A percentile compares a stretch with the other conserved stretches of the same genome.
These are phyloP conservation scores for Trichomalopsis sarcophagae DNA, from an alignment of 1,140 invertebrate species.

Conservation along the genomic window DNA sequence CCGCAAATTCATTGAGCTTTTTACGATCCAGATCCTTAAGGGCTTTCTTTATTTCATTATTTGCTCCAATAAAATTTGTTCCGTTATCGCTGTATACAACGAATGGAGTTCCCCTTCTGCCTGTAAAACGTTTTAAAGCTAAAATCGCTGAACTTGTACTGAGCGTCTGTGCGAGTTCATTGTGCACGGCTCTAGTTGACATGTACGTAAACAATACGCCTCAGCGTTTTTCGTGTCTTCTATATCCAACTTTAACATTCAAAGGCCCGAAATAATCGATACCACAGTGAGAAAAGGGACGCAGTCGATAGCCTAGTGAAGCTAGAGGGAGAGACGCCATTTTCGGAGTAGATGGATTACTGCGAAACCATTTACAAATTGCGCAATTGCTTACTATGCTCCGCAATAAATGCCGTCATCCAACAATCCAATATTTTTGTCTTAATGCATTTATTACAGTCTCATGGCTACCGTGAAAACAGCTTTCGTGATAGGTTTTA, in stretches of 20 bases:
- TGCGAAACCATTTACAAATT: not conserved
- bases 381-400: not conserved
- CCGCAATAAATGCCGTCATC: not conserved
- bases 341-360: not conserved
- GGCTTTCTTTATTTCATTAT: slow-evolving; percentile 53
- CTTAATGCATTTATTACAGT: slow-evolving; percentile 1
- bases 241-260: not conserved
- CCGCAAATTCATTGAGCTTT: slow-evolving; percentile 14
- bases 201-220: slow-evolving; percentile 62
- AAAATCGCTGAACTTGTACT: slow-evolving; percentile 56
- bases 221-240: slow-evolving; percentile 60
- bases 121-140: slow-evolving; percentile 56
- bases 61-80: slow-evolving; percentile 61
- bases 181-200: slow-evolving; percentile 55
- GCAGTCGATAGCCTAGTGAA: not conserved
- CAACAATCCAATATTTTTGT: not conserved
- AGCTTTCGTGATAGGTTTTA: not conserved
- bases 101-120: slow-evolving; percentile 46
- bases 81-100: slow-evolving; percentile 59
- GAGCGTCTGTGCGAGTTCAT: slow-evolving; percentile 55
- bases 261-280: not conserved
- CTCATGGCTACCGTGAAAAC: not conserved
- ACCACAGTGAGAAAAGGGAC: not conserved
- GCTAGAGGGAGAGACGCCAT: not conserved
- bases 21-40: slow-evolving; percentile 48